Evolutionary conservation across 1,140 invertebrate species (phyloP), one percentile per base, ranked within the genome.

Genomic region (Solen grandis): DNA sequence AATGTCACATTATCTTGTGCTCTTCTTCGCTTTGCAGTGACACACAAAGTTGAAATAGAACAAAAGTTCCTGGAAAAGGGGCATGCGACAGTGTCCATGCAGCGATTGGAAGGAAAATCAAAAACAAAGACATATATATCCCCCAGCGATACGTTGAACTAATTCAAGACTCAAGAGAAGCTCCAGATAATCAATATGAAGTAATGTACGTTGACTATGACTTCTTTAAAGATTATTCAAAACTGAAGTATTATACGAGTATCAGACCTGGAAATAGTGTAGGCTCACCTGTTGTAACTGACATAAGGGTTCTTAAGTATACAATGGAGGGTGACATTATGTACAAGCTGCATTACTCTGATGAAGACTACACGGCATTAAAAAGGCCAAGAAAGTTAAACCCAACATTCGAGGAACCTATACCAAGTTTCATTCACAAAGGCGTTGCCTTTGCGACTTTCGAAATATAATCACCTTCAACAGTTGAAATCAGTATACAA

Each of bases 41-140:
- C 16, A 5, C 72, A 74, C 33, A 22, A 62, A 10, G 38, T 73
- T 25, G 69, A 73, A 41, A 77, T 84, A 25, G 68, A 62, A 59
- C 83, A 82, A 22, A 84, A 84, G n/a, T 84, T 68, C 62, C 57
- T 82, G 0, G 83, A 82, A 57, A 68, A 36, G 31, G 80, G 83
- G 22, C 83, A 69, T 52, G 54, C 41, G 83, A 84, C 38, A 70
- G 62, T 54, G 57, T 84, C 16, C 83, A 84, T 73, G 54, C 73
- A 41, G 57, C 60, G 19, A 50, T 84, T 33, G 79, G 69, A 29
- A 63, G 35, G 35, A 66, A 73, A 65, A 66, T 57, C n/a, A 72
- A 74, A 59, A 66, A 84, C 16, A 59, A 31, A 29, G 38, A 70
- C 19, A 46, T 84, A 14, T 82, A 73, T 57, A 55, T 74, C 14